These are phyloP conservation scores for Apotomis betuletana DNA, from an alignment of 2,888 invertebrate genomes.

Conservation along the genomic window DNA sequence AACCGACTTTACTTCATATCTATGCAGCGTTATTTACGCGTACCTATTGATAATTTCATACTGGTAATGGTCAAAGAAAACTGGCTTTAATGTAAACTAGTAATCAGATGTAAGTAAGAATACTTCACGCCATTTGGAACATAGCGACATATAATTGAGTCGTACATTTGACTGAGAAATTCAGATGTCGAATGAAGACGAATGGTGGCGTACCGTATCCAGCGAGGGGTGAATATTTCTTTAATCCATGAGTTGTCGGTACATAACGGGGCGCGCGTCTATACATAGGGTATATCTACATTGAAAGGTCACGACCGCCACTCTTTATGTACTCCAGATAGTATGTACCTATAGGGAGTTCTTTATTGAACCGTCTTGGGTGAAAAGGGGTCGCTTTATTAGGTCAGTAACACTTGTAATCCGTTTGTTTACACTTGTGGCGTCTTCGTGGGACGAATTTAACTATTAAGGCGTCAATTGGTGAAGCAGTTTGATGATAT, in stretches of 20 bases:
- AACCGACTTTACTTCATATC: neutral
- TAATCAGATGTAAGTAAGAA: slow-evolving; percentile 19
- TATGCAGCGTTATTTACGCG: neutral
- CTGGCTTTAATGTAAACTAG: slow-evolving; percentile 11
- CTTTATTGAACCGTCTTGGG: slow-evolving; percentile 80
- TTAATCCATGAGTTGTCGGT: slow-evolving; percentile 62
- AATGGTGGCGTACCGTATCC: slow-evolving; percentile 49
- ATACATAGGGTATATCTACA: slow-evolving; percentile 66
- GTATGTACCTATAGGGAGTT: slow-evolving; percentile 78
- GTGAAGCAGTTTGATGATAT: neutral
- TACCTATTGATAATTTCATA: slow-evolving; percentile 9
- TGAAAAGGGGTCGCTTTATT: slow-evolving; percentile 80
- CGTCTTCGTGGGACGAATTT: slow-evolving; percentile 47
- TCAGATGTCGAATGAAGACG: slow-evolving; percentile 29
- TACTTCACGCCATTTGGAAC: slow-evolving; percentile 1
- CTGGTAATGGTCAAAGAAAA: slow-evolving; percentile 3
- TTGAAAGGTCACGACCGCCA: slow-evolving; percentile 79
- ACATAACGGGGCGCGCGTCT: slow-evolving; percentile 62
- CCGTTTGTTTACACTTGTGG: slow-evolving; percentile 71
- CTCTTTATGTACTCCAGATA: slow-evolving; percentile 72
- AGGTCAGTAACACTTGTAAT: slow-evolving; percentile 80
- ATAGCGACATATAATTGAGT: neutral
- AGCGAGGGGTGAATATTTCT: slow-evolving; percentile 57
- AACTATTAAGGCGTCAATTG: slow-evolving; percentile 30
- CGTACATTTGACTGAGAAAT: slow-evolving; percentile 3